Evolutionary conservation across 2,797 vertebrate species (phyloP), one percentile per base, ranked within the genome.

Genomic region (Heteromormyrus szaboi): DNA sequence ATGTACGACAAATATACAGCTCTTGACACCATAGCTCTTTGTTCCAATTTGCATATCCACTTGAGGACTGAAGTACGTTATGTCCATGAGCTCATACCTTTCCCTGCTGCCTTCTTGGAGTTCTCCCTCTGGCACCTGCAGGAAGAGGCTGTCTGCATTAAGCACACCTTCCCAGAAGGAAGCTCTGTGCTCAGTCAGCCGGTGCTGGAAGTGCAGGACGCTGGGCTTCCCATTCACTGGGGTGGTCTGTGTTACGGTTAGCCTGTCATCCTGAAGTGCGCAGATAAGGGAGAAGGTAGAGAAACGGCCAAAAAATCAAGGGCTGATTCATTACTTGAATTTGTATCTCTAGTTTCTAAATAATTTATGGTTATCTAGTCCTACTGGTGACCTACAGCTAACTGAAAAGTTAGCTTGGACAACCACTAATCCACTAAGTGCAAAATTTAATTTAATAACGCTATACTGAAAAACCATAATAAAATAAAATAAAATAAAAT

Each of bases 71-170:
- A 79, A 9, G 37, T 44, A 17, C 37, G 4, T 9, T 79, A 9
- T 7, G 14, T n/a, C 19, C 37, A 19, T 79, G 72, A 51, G 44
- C 41, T 19, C 96, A 91, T 94, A 99, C 98, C 98, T 97, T 93
- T 99, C 98, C 94, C 98, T 99, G 96, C 98, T 99, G 85, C 98
- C 98, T 92, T 98, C 97, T 88, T 95, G 97, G 93, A 98, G 96
- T 85, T 94, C 92, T 89, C 98, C 98, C 0, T 96, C 94, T 79
- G 98, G 97, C 91, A 99, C 97, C 96, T 99, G 93, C 89, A 91
- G 81, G 88, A 90, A 91, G 33, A 91, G 91, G 83, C 89, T 89
- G 72, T 41, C 68, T 12, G 83, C 88, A 44, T 68, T 88, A 50
- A 99, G 96, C 92, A 96, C 96, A 4, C 97, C 97, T 90, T 98